These are phyloP conservation scores for Campylorhamphus procurvoides DNA, from an alignment of 2,113 vertebrate species.

Conservation along the genomic window DNA sequence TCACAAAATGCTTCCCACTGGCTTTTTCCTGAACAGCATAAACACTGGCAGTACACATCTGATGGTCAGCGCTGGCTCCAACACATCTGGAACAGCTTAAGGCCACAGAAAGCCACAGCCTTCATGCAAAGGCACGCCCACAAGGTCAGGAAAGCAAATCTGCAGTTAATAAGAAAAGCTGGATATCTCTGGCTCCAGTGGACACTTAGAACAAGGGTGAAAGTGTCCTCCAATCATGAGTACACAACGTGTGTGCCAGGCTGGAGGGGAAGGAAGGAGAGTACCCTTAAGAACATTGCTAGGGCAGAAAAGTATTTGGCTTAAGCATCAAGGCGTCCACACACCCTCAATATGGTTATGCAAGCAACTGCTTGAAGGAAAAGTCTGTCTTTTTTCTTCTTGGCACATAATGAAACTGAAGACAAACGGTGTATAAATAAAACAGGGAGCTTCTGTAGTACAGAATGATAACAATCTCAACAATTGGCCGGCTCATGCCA, in stretches of 20 bases:
- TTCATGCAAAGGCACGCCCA: background rate
- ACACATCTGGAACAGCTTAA: background rate
- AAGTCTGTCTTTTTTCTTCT: slow-evolving; percentile 15
- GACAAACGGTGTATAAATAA: background rate
- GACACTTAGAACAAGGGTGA: background rate
- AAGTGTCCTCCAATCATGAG: background rate
- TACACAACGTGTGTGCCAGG: rapidly evolving
- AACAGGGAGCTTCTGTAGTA: background rate
- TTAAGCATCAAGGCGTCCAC: rapidly evolving
- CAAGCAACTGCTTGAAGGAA: background rate
- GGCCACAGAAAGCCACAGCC: background rate
- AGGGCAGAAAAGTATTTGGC: background rate
- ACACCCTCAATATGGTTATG: rapidly evolving
- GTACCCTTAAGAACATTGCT: rapidly evolving
- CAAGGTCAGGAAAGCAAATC: background rate
- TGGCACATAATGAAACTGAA: slow-evolving; percentile 23
- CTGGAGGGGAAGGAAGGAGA: background rate
- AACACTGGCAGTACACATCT: background rate
- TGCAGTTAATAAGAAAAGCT: background rate
- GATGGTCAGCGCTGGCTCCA: background rate
- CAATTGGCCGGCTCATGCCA: background rate
- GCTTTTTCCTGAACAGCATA: slow-evolving; percentile 21
- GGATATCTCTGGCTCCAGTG: background rate
- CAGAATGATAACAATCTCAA: slow-evolving; percentile 44
- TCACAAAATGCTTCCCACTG: background rate